These are phyloP conservation scores for Chaitophorus viminalis DNA, from an alignment of 2,888 invertebrate genomes.

Conservation along the genomic window DNA sequence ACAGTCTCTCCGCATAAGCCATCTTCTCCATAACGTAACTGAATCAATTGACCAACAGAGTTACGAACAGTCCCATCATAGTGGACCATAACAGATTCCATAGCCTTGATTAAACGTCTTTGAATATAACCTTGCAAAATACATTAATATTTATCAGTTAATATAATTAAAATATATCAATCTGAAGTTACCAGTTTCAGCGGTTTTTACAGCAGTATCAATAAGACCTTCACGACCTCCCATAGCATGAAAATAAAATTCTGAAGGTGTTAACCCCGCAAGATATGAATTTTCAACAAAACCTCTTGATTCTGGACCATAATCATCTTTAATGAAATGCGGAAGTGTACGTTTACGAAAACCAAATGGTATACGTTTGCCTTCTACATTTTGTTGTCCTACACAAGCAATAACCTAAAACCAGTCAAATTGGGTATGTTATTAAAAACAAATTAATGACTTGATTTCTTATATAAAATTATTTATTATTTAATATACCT, in stretches of 20 bases:
- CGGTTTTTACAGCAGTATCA: conserved; percentile 99
- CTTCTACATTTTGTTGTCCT: conserved; percentile 99
- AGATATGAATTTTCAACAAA: conserved; percentile 99
- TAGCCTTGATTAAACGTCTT: conserved; percentile 99
- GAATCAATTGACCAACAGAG: conserved; percentile 93
- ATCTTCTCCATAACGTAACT: conserved; percentile 97
- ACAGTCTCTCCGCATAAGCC: conserved; percentile 96
- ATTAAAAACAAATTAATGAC: not conserved
- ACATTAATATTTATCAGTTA: not conserved
- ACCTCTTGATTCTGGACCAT: conserved; percentile 98
- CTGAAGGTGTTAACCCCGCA: conserved; percentile 97
- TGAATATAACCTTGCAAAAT: conserved; percentile 83
- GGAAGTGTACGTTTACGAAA: conserved; percentile 98
- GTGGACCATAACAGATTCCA: conserved; percentile 99
- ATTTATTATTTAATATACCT: conserved; percentile 74
- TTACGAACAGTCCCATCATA: conserved; percentile 99
- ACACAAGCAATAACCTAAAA: conserved; percentile 97
- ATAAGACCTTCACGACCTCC: conserved; percentile 99
- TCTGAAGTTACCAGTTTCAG: conserved; percentile 85
- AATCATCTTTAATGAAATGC: conserved; percentile 99
- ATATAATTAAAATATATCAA: not conserved
- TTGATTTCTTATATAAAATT: not conserved
- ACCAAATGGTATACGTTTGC: conserved; percentile 99
- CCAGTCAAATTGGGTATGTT: not conserved
- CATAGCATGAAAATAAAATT: conserved; percentile 99